Conservation (phyloP, 2,113 vertebrate species). For the Strix aluco region DNA sequence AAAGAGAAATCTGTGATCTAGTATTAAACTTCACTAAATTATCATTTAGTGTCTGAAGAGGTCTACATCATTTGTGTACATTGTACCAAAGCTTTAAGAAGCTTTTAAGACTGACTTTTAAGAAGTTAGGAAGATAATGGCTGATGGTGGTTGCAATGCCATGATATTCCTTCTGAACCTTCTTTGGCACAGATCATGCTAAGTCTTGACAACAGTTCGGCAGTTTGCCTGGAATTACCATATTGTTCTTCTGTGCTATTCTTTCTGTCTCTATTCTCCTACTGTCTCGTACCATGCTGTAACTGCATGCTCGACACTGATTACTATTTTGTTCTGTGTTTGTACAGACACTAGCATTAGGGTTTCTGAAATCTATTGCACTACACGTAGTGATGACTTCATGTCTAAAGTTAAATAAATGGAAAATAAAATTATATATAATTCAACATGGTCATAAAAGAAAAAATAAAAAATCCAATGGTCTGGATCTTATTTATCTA, state of each 20-base stretch:
- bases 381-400: background rate
- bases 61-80: background rate
- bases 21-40: background rate
- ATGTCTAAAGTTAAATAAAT: background rate
- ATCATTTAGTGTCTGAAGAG: background rate
- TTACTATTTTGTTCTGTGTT: background rate
- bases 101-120: too few relatives aligned
- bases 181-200: background rate
- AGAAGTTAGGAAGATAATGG: background rate
- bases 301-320: background rate
- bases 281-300: background rate
- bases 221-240: background rate
- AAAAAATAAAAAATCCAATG: background rate
- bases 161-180: background rate
- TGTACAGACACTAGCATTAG: background rate
- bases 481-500: background rate
- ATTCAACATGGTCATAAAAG: background rate
- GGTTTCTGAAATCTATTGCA: background rate
- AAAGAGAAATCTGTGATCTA: background rate
- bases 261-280: background rate
- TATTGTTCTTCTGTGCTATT: background rate
- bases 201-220: background rate
- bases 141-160: background rate
- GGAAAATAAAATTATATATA: background rate
- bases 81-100: background rate